phyloP scores from a whole-genome alignment of 1,140 invertebrate genomes.

The Anoplolepis gracilipes region DNA sequence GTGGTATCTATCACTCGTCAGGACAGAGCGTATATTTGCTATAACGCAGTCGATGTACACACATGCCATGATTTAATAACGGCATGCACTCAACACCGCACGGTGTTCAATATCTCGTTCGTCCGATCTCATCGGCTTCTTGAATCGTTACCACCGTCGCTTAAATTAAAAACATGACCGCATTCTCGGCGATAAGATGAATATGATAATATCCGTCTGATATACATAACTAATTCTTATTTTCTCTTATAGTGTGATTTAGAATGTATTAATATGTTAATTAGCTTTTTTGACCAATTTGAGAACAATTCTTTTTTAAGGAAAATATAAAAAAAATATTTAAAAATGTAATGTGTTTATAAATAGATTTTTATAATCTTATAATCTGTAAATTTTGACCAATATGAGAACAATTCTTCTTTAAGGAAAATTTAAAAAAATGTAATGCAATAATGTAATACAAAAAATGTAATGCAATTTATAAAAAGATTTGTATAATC shows the following conservation, averaged over 20 bases:
- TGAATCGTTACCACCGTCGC: background rate
- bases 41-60: constrained; percentile 30
- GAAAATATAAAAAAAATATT: too few species aligned
- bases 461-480: too few species aligned
- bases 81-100: background rate
- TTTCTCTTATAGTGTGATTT: too few species aligned
- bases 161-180: constrained; percentile 30
- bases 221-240: too few species aligned
- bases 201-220: constrained; percentile 8
- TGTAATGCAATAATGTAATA: too few species aligned
- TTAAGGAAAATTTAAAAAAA: too few species aligned
- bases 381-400: too few species aligned
- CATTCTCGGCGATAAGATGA: constrained; percentile 11
- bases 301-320: too few species aligned
- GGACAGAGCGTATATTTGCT: constrained; percentile 33
- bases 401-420: too few species aligned
- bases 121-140: constrained; percentile 37
- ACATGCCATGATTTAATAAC: constrained; percentile 42
- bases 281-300: too few species aligned
- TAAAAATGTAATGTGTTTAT: too few species aligned
- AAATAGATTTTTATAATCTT: background rate
- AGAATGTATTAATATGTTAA: too few species aligned
- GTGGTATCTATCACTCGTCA: constrained; percentile 46
- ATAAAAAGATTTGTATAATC: background rate
- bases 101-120: constrained; percentile 23